Evolutionary conservation across 2,888 invertebrate genomes (phyloP), one percentile per base, ranked within the genome.

Genomic region (Agrotis exclamationis): DNA sequence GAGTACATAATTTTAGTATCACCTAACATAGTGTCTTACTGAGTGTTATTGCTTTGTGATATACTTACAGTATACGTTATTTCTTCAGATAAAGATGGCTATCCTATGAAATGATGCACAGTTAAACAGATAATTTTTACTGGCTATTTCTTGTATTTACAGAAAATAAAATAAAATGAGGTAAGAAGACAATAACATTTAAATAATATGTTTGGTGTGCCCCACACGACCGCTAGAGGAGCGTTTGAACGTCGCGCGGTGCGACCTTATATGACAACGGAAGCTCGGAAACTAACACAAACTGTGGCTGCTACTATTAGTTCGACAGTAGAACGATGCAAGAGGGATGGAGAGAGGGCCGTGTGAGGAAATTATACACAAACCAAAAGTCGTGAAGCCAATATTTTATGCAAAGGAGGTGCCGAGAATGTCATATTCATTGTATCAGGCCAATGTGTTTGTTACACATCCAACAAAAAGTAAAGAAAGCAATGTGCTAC

Each of bases 101-200:
- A 97, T 97, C 97, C 97, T 97, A 97, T 97, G 97, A 96, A 97
- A 97, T 97, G 97, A 97, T 97, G 97, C 97, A 97, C 97, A 97
- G 97, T 97, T 97, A 97, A 97, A 97, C 97, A 97, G 97, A 97
- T 97, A 97, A 97, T 97, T 97, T 97, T 97, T 97, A 97, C 96
- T 96, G 94, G 93, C 96, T 94, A 94, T 95, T 95, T 95, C 93
- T 95, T 95, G 94, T 96, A 96, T 96, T 96, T 95, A 96, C 95
- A 96, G 92, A 93, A 92, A 91, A 87, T 87, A 85, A 89, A 91
- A 92, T 89, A 88, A 90, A 90, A 91, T 81, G 84, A 83, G 81
- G 85, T 87, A 92, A 89, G 86, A 90, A 90, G 86, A 87, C 85
- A 88, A 83, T 86, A 85, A 87, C 77, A 86, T 87, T 87, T 87